Evolutionary conservation across 1,140 invertebrate genomes (phyloP), one percentile per base, ranked within the genome.

Genomic region (Chrysoperla carnea): DNA sequence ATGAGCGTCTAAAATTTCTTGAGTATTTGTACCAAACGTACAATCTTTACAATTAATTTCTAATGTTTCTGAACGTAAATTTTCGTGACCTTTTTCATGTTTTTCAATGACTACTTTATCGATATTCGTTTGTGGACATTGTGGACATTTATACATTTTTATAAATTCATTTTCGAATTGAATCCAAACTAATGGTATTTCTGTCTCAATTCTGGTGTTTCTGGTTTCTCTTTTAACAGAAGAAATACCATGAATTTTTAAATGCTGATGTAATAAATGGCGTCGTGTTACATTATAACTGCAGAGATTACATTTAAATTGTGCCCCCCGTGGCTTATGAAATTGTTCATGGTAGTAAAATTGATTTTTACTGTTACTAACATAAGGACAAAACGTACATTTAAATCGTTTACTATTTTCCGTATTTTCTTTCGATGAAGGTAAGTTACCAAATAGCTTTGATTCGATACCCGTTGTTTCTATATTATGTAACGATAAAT

Each of bases 331-430:
- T 6, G 78, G 72, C 35, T 80, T 71, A 55, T 91, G 85, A 53
- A 89, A 83, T 56, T 89, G 83, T 49, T 82, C 80, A 50, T 89
- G 84, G 57, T 88, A 85, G 47, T 82, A 70, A 52, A 78, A 84
- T 55, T 89, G 84, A 36, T 81, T 81, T 58, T 84, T 84, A 54
- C 78, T 85, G 52, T 84, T 81, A 23, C 78, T 83, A 45, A 80
- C 78, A 56, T 84, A 86, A 0, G 84, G 83, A 58, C 84, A 87
- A 36, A 72, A 64, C 0, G 67, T 64, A 52, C 83, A 87, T 51
- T 70, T 72, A 55, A 81, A 79, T 43, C 76, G 67, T 52, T 74
- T 76, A 2, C 59, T 58, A 31, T 23, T 23, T 23, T 23, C 17
- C 5, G 17, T 23, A 23, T 23, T 23, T 23, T 23, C 61, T 33